phyloP scores from a whole-genome alignment of 2,888 invertebrate species.

The Aleiodes testaceus region DNA sequence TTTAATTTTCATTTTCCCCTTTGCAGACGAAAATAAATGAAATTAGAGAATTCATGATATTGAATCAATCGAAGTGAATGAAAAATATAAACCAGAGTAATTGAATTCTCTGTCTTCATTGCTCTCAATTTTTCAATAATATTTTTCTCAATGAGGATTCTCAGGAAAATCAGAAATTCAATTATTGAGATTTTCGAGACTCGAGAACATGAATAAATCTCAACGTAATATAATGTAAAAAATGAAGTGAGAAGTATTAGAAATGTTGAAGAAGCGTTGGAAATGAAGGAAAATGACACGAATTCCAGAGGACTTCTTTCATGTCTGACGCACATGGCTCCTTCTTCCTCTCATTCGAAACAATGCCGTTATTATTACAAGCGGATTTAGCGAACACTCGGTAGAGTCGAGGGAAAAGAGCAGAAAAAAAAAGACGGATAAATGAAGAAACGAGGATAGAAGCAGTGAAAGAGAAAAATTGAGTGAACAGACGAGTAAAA shows the following conservation, averaged over 20 bases:
- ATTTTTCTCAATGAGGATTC: background rate
- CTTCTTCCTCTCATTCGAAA: constrained; percentile 34
- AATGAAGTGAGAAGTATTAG: too few species aligned
- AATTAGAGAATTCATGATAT: background rate
- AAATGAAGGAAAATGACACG: background rate
- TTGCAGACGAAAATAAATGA: constrained; percentile 30
- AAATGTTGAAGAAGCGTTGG: background rate
- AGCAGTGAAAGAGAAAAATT: constrained; percentile 38
- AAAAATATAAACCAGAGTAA: too few species aligned
- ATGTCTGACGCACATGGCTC: background rate
- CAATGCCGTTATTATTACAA: constrained; percentile 43
- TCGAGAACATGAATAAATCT: too few species aligned
- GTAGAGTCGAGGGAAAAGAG: constrained; percentile 36
- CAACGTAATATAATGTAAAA: too few species aligned
- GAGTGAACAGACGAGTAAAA: constrained; percentile 36
- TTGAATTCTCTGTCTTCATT: too few species aligned
- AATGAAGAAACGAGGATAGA: constrained; percentile 31
- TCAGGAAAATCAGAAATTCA: constrained; percentile 12
- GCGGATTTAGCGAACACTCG: constrained; percentile 36
- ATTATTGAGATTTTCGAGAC: too few species aligned
- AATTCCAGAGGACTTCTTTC: background rate
- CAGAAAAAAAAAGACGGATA: constrained; percentile 39
- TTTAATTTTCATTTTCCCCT: constrained; percentile 33
- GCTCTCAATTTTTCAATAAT: background rate
- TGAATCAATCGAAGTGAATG: background rate